A percentile compares a stretch with the other conserved stretches of the same genome.
Evolutionary conservation across 2,888 invertebrate species (phyloP).

Genomic region (Nymphalis c-album): DNA sequence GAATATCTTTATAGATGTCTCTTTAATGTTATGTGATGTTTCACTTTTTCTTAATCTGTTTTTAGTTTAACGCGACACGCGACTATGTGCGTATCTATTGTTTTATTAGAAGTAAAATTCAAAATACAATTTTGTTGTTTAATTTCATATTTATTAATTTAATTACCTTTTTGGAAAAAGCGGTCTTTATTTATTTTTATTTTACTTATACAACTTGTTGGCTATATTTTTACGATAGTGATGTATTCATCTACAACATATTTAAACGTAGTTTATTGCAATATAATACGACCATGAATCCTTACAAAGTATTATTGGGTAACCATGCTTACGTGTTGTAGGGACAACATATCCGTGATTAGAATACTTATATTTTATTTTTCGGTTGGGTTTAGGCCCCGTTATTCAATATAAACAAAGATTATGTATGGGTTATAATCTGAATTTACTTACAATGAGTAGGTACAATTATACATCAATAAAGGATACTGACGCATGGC

Average conservation of each 20-base stretch:
- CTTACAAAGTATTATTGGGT: constrained; percentile 36
- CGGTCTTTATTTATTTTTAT: too few species aligned
- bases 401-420: too few species aligned
- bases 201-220: too few species aligned
- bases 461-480: too few species aligned
- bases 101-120: not conserved
- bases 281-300: constrained; percentile 30
- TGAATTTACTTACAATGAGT: too few species aligned
- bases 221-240: too few species aligned
- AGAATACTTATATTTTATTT: constrained; percentile 35
- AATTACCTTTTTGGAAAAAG: too few species aligned
- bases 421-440: too few species aligned
- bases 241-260: too few species aligned
- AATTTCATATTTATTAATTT: too few species aligned
- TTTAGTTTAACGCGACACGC: not conserved
- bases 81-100: not conserved
- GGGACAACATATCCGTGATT: constrained; percentile 40
- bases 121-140: too few species aligned
- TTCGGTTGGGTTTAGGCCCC: not conserved
- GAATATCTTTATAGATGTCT: constrained; percentile 30
- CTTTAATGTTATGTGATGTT: constrained; percentile 18
- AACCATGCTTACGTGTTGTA: constrained; percentile 29
- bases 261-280: constrained; percentile 1
- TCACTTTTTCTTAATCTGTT: constrained; percentile 15
- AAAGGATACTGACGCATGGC: too few species aligned